Evolutionary conservation across 1,140 invertebrate species (phyloP), one percentile per base, ranked within the genome.

Genomic region (Lamellibrachia luymesi): DNA sequence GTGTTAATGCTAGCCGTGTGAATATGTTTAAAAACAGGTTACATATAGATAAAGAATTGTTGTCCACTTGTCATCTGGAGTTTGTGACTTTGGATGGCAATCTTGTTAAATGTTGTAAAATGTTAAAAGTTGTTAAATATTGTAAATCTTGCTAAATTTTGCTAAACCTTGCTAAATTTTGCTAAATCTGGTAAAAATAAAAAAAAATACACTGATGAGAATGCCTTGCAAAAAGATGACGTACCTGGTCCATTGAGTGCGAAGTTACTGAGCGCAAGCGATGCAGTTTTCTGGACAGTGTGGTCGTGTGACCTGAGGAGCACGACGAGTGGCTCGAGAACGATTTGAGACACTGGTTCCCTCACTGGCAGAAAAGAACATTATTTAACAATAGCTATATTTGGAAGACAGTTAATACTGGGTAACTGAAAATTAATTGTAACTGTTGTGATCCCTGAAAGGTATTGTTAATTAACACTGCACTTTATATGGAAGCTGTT

Each of bases 191-290:
- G 38, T 38, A 38, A 38, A 38, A 38, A 38, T 38, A 38, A 38
- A 38, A 38, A 38, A 38, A 38, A 38, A 38, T 17, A 80, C 2
- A 10, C 25, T 80, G 2, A 80, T 80, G 64, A 80, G 17, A 80
- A 80, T 80, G 64, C 64, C 5, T 4, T 10, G 64, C 13, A 80
- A 80, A 6, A 80, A 80, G 25, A 8, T 80, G 6, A 56, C 92
- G 91, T 93, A 95, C 94, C 94, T 80, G 94, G 94, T 50, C 94
- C 92, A 91, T 94, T 93, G 2, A 95, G 51, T 10, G 93, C 93
- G 92, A 95, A 95, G 93, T 95, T 95, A 91, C 95, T 95, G 92
- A 95, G 92, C 27, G 95, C 94, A 7, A 95, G 93, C 13, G 95
- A 95, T 22, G 95, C 92, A 1, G 94, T 92, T 93, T 94, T 95